A percentile compares a stretch with the other conserved stretches of the same genome.
phyloP scores from a whole-genome alignment of 2,113 vertebrate species.

The Pica pica region DNA sequence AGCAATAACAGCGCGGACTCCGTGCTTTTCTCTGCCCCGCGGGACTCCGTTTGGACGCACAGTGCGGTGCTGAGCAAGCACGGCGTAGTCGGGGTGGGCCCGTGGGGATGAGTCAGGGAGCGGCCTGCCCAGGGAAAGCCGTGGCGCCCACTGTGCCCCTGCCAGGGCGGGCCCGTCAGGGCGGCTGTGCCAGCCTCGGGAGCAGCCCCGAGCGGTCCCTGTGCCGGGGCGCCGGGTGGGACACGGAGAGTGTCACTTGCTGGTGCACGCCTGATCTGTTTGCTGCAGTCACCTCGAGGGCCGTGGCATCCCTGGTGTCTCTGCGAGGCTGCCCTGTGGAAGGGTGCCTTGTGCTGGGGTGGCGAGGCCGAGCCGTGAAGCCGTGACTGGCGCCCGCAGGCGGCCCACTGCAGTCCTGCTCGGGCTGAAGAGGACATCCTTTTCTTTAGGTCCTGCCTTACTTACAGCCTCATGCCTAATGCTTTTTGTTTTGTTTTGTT shows the following conservation, averaged over 20 bases:
- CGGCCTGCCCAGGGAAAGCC: rapidly evolving
- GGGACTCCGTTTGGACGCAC: rapidly evolving
- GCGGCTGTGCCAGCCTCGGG: neutral
- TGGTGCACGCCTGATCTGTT: rapidly evolving
- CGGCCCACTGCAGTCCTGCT: neutral
- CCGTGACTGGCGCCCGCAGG: rapidly evolving
- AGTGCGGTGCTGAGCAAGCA: neutral
- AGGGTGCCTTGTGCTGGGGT: rapidly evolving
- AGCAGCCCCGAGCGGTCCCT: rapidly evolving
- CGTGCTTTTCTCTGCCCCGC: neutral
- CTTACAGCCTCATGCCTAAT: neutral
- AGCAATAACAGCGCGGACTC: rapidly evolving
- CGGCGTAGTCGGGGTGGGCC: neutral
- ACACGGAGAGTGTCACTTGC: neutral
- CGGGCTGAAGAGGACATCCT: neutral
- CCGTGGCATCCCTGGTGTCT: neutral
- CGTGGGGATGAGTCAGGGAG: rapidly evolving
- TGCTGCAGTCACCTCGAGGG: neutral
- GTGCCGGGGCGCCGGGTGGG: rapidly evolving
- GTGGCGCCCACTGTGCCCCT: rapidly evolving
- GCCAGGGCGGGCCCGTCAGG: rapidly evolving
- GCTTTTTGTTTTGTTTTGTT: too few species aligned
- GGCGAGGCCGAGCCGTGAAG: neutral
- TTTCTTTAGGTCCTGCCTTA: neutral
- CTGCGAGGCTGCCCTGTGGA: neutral